Evolutionary conservation across 1,140 invertebrate species (phyloP), one percentile per base, ranked within the genome.

Genomic region (Penaeus chinensis): DNA sequence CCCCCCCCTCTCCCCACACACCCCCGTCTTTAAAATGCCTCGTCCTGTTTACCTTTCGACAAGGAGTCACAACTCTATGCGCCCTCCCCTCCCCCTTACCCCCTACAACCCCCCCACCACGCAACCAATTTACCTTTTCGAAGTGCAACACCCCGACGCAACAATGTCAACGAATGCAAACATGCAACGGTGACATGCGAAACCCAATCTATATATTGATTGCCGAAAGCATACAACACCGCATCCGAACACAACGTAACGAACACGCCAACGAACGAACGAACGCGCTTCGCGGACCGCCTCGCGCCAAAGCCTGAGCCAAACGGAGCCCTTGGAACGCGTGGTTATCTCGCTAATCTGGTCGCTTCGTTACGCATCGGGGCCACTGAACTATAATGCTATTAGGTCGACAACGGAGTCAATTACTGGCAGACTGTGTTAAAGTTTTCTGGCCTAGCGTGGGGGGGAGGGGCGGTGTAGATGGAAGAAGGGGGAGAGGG

Each of bases 391-490:
- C 85, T 87, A 87, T 87, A 87, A 87, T 87, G 85, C 85, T 87
- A 87, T 87, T 87, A 87, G 85, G 83, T 80, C 85, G 63, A 87
- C 85, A 87, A 87, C 85, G 80, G 79, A 87, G 85, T 87, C 85
- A 87, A 87, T 87, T 87, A 87, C 85, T 81, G 80, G 78, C 78
- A 62, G 85, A 77, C 85, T 87, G 85, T 71, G 85, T 82, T 82
- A 71, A 82, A 87, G 80, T 82, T 87, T 87, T 87, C 80, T 77
- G 66, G 13, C 66, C 47, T 69, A 62, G 80, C 24, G 18, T 54
- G 60, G 27, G 60, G 61, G 42, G 27, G 32, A n/a, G 42, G 42
- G 7, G 32, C 62, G n/a, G 42, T 22, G 54, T 42, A 37, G 11
- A 42, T n/a, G 24, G 77, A 65, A 27, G 22, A 65, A 60, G 60